A percentile compares a stretch with the other conserved stretches of the same genome.
These are phyloP conservation scores for Tenualosa ilisha DNA, from an alignment of 2,797 vertebrate genomes.

Conservation along the genomic window DNA sequence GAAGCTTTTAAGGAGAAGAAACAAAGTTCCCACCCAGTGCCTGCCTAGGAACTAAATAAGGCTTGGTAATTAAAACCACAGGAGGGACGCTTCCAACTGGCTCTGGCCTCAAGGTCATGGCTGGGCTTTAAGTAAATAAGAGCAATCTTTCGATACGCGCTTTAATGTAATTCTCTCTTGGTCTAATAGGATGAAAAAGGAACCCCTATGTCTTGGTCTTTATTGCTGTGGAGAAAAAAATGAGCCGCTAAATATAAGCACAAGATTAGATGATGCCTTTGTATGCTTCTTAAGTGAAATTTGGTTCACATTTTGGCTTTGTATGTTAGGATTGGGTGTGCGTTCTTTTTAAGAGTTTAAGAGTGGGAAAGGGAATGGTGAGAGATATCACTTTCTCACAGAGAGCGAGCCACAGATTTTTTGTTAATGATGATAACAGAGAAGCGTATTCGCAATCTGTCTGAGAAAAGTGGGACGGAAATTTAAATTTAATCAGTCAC, in stretches of 20 bases:
- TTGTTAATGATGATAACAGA: neutral
- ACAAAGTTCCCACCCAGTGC: conserved; percentile 45
- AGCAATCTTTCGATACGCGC: neutral
- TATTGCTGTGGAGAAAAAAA: neutral
- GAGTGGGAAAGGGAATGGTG: neutral
- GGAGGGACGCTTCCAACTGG: conserved; percentile 42
- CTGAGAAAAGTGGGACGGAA: neutral
- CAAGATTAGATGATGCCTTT: conserved; percentile 1
- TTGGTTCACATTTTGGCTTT: neutral
- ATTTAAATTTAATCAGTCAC: neutral
- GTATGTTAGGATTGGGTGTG: neutral
- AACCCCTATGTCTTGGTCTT: neutral
- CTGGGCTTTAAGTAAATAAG: conserved; percentile 37
- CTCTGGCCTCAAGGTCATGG: conserved; percentile 47
- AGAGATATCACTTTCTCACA: neutral
- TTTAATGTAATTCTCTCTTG: conserved; percentile 19
- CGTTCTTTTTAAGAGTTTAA: neutral
- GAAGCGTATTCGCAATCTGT: neutral
- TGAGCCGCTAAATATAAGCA: neutral
- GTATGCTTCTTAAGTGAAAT: neutral
- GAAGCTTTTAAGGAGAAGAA: conserved; percentile 3
- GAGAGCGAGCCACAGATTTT: neutral
- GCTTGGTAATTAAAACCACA: conserved; percentile 43
- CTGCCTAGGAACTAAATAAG: conserved; percentile 50
- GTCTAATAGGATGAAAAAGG: conserved; percentile 18